Evolutionary conservation across 2,888 invertebrate species (phyloP), one percentile per base, ranked within the genome.

Genomic region (Sarcophaga caerulescens): DNA sequence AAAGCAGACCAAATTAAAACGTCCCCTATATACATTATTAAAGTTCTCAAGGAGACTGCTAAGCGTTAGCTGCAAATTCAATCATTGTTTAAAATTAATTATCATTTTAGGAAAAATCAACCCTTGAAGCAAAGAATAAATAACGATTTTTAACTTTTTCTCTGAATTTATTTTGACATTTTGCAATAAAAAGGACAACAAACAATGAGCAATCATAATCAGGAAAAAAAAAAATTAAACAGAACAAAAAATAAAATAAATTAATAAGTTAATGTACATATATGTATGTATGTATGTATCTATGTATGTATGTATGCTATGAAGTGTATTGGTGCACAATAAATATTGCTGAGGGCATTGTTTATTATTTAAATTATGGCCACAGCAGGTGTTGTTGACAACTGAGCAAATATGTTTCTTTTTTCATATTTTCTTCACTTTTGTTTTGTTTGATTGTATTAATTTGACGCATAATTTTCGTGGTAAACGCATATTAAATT

Each of bases 371-470:
- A 71, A 82, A 76, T 82, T 85, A 82, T 82, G 74, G 71, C 23
- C 85, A 60, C 85, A 82, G 81, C 85, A 85, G 81, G 85, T 82
- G 85, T 66, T 81, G 62, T 74, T 79, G 85, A 85, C 79, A 79
- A 74, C 80, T 60, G 76, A 76, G 63, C 62, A 73, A 81, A 71
- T 78, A 71, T 71, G 35, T 35, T 35, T 35, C 10, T 35, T 35
- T 35, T 35, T 8, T 10, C 35, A 35, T 35, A 8, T 35, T 35
- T 8, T 35, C 35, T 35, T 35, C 35, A 35, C 3, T 35, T 10
- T 35, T 35, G 35, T 35, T 35, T 35, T 35, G 35, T 35, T 35
- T 8, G 8, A 8, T 35, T 35, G 2, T 35, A 35, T 35, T 35
- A 35, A 35, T 35, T 35, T 35, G 35, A 35, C 35, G 35, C 35